Evolutionary conservation across 2,888 invertebrate genomes (phyloP).

Genomic region (Oligia fasciuncula): DNA sequence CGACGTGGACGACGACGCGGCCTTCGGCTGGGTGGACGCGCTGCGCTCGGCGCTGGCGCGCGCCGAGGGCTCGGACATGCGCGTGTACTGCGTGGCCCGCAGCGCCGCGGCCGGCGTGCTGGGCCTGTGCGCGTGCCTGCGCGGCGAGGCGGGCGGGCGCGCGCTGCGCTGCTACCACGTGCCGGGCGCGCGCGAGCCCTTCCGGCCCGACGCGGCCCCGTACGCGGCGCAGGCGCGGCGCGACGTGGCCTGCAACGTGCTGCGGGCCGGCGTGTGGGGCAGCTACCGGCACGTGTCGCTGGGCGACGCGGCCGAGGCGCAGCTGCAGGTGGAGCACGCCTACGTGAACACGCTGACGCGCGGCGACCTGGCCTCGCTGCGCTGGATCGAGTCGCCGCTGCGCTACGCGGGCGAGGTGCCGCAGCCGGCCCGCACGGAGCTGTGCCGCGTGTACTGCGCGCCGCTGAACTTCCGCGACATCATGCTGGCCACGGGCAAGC

Average conservation of each 20-base stretch:
- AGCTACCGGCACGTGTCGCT: constrained; percentile 95
- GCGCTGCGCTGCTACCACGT: constrained; percentile 93
- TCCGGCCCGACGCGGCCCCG: constrained; percentile 89
- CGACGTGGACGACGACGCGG: constrained; percentile 91
- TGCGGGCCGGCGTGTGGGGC: constrained; percentile 96
- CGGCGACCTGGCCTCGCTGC: constrained; percentile 97
- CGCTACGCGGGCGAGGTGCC: constrained; percentile 79
- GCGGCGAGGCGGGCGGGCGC: constrained; percentile 95
- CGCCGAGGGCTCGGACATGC: constrained; percentile 90
- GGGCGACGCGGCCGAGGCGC: constrained; percentile 82
- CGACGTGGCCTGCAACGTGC: constrained; percentile 96
- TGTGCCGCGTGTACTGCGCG: constrained; percentile 97
- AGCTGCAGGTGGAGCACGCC: constrained; percentile 95
- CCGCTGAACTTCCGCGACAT: constrained; percentile 99
- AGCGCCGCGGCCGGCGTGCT: constrained; percentile 94
- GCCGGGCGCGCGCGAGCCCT: constrained; percentile 91
- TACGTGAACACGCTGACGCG: constrained; percentile 97
- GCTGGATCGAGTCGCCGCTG: constrained; percentile 96
- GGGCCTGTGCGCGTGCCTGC: constrained; percentile 97
- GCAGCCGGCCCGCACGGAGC: constrained; percentile 89
- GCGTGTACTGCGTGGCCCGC: constrained; percentile 92
- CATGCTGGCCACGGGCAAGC: constrained; percentile 99
- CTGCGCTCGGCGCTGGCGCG: constrained; percentile 94
- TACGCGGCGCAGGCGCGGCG: constrained; percentile 92
- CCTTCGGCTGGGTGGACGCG: constrained; percentile 94